Conservation (phyloP, 2,113 vertebrate genomes). For the Hippotragus niger region DNA sequence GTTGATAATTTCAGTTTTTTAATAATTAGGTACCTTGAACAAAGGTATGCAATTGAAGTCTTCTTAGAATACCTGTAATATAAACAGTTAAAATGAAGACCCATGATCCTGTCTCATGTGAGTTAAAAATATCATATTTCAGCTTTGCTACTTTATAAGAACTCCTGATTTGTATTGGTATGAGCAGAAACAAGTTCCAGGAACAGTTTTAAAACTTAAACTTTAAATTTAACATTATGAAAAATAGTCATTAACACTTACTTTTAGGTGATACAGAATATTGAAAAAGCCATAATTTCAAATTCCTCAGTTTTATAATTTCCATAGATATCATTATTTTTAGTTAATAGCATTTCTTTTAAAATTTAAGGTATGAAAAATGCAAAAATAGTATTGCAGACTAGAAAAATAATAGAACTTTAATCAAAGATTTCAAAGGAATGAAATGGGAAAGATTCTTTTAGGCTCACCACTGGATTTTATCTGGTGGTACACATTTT, state of each 20-base stretch:
- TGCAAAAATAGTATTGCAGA: not conserved
- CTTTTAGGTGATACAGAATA: not conserved
- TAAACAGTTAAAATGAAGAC: conserved; percentile 67
- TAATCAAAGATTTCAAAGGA: not conserved
- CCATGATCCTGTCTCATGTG: conserved; percentile 44
- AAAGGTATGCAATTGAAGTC: conserved; percentile 20
- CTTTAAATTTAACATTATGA: conserved; percentile 32
- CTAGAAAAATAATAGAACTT: not conserved
- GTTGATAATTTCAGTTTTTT: conserved; percentile 8
- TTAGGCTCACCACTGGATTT: conserved; percentile 1
- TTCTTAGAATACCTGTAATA: conserved; percentile 36
- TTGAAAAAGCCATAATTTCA: not conserved
- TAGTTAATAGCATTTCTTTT: conserved; percentile 9
- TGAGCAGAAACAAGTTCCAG: conserved; percentile 35
- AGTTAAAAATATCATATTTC: conserved; percentile 70
- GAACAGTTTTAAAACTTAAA: conserved; percentile 44
- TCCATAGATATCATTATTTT: conserved; percentile 21
- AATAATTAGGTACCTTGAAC: not conserved
- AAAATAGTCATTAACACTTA: conserved; percentile 30
- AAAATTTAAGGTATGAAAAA: conserved; percentile 19
- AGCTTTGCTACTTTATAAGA: conserved; percentile 45
- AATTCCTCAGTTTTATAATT: conserved; percentile 25
- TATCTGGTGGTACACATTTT: conserved; percentile 8
- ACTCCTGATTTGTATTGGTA: conserved; percentile 43
- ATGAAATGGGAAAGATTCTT: not conserved